Conservation (phyloP, 2,797 vertebrate genomes). For the Pangasius sanitwongsei region DNA sequence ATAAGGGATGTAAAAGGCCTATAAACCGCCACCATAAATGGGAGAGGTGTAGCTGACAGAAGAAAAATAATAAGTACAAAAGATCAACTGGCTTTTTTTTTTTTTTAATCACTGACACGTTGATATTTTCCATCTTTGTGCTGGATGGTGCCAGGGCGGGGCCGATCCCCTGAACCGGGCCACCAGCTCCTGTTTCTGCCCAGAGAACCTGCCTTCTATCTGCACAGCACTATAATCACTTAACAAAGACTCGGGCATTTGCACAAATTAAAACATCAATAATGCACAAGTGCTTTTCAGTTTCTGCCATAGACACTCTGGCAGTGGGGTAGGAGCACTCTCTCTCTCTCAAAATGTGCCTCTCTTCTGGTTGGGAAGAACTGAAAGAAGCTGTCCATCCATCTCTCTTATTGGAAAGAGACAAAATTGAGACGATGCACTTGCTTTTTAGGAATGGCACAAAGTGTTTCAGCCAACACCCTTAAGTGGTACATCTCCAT, state of each 20-base stretch:
- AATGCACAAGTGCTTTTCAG: slow-evolving; percentile 85
- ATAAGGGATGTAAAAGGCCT: slow-evolving; percentile 85
- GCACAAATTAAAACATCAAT: slow-evolving; percentile 89
- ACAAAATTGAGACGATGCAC: slow-evolving; percentile 58
- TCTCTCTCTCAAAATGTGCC: slow-evolving; percentile 41
- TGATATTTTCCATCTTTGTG: slow-evolving; percentile 66
- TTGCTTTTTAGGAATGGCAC: slow-evolving; percentile 71
- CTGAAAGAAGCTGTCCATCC: slow-evolving; percentile 1
- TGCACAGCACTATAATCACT: slow-evolving; percentile 82
- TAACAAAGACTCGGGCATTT: slow-evolving; percentile 87
- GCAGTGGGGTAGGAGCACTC: slow-evolving; percentile 63
- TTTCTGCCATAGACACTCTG: slow-evolving; percentile 76
- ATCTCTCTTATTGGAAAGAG: slow-evolving; percentile 59
- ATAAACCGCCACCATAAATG: slow-evolving; percentile 81
- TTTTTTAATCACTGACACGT: slow-evolving; percentile 66
- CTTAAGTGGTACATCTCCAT: slow-evolving; percentile 74
- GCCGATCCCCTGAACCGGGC: slow-evolving; percentile 57
- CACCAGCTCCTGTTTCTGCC: slow-evolving; percentile 76
- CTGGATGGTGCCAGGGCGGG: slow-evolving; percentile 5
- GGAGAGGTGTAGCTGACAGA: slow-evolving; percentile 73
- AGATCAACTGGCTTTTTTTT: slow-evolving; percentile 72
- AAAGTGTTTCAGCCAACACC: slow-evolving; percentile 74
- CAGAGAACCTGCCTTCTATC: slow-evolving; percentile 81
- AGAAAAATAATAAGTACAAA: slow-evolving; percentile 76
- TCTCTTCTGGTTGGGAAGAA: not conserved